These are phyloP conservation scores for Falco novaeseelandiae DNA, from an alignment of 2,797 vertebrate species.

Conservation along the genomic window DNA sequence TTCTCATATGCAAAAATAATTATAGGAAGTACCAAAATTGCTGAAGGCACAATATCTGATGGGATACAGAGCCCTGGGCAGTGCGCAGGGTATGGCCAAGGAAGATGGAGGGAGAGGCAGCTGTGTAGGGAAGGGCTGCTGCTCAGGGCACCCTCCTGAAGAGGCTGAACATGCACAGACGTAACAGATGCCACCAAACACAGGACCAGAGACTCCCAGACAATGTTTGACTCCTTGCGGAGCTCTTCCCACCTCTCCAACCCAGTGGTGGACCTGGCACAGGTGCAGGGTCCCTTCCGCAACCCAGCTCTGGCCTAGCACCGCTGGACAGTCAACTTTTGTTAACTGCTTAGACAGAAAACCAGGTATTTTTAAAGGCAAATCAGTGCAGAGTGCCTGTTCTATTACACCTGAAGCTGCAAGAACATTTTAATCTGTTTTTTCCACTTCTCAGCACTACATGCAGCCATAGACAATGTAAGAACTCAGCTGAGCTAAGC, in stretches of 20 bases:
- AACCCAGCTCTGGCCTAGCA: not conserved
- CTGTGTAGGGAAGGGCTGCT: not conserved
- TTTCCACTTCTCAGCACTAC: not conserved
- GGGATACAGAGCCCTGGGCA: too few relatives aligned
- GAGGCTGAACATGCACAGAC: not conserved
- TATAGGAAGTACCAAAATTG: not conserved
- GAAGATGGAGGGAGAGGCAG: fast-evolving
- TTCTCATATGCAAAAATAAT: not conserved
- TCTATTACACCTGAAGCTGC: not conserved
- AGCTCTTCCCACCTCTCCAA: not conserved
- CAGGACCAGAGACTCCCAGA: not conserved
- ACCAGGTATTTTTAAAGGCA: not conserved
- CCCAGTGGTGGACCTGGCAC: fast-evolving
- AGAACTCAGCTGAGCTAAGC: not conserved
- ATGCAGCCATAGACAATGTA: fast-evolving
- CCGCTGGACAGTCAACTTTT: not conserved
- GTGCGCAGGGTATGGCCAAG: fast-evolving
- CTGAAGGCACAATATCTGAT: not conserved
- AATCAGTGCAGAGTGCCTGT: not conserved
- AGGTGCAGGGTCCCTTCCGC: not conserved
- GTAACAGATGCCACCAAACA: not conserved
- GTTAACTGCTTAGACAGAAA: not conserved
- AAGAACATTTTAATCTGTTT: not conserved
- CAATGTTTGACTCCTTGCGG: too few relatives aligned
- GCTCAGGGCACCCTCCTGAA: not conserved